These are phyloP conservation scores for Pyrocephalus nanus DNA, from an alignment of 2,797 vertebrate genomes.

Conservation along the genomic window DNA sequence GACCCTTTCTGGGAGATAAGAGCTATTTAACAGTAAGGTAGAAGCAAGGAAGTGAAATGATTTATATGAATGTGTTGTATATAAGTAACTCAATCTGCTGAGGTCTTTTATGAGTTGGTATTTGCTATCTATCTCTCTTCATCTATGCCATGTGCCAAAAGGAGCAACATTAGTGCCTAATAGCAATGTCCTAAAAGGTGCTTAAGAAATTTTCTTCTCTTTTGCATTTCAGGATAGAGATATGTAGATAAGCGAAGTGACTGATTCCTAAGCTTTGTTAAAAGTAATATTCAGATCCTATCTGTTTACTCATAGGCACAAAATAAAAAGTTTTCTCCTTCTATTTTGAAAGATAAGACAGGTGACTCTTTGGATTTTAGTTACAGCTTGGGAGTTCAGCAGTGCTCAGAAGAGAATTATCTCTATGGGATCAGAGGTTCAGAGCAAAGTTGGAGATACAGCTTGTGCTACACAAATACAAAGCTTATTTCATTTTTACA, in stretches of 20 bases:
- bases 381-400: neutral
- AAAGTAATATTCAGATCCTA: neutral
- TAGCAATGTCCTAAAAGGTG: neutral
- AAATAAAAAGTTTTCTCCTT: neutral
- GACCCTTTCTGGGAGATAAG: neutral
- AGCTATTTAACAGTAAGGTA: neutral
- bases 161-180: neutral
- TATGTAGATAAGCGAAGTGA: neutral
- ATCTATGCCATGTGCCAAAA: neutral
- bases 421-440: neutral
- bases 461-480: constrained; percentile 7
- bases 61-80: neutral
- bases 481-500: neutral
- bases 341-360: neutral
- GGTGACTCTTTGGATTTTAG: neutral
- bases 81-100: neutral
- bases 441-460: neutral
- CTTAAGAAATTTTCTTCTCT: neutral
- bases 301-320: neutral
- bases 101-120: neutral
- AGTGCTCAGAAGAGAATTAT: neutral
- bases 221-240: neutral
- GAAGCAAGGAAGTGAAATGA: neutral
- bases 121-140: neutral
- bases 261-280: neutral